Evolutionary conservation across 1,140 invertebrate species (phyloP).

Genomic region (Dreissena polymorpha): DNA sequence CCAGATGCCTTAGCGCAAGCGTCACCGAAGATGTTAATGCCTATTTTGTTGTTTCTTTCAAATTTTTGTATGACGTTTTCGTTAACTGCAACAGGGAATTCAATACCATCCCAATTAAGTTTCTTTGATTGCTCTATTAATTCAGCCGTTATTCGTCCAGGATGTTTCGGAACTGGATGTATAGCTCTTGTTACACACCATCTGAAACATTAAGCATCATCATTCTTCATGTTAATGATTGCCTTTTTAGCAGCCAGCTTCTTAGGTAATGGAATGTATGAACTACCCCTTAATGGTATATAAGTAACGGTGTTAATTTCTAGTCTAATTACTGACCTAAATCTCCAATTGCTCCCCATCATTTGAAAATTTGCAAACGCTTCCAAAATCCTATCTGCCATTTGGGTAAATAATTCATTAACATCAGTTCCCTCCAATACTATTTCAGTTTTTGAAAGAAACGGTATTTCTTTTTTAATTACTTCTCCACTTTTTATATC

Average conservation of each 20-base stretch:
- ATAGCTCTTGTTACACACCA: background rate
- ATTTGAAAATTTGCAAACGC: background rate
- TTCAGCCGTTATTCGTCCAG: background rate
- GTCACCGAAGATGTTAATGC: background rate
- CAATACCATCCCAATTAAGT: background rate
- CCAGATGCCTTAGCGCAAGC: too few relatives aligned
- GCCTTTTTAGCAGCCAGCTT: background rate
- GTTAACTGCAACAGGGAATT: background rate
- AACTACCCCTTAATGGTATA: background rate
- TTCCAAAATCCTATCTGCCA: constrained; percentile 3
- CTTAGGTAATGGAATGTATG: background rate
- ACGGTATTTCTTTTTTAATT: too few relatives aligned
- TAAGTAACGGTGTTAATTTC: constrained; percentile 5
- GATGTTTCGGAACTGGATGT: background rate
- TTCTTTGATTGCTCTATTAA: background rate
- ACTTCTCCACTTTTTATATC: too few relatives aligned
- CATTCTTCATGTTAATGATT: constrained; percentile 17
- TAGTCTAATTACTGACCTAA: background rate
- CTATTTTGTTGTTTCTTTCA: background rate
- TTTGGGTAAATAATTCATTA: too few relatives aligned
- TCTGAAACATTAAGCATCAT: background rate
- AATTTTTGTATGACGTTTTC: background rate
- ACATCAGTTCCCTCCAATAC: too few relatives aligned
- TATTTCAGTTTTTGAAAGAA: too few relatives aligned
- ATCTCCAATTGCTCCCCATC: background rate